phyloP scores from a whole-genome alignment of 2,888 invertebrate genomes.

The Nudaria mundana region DNA sequence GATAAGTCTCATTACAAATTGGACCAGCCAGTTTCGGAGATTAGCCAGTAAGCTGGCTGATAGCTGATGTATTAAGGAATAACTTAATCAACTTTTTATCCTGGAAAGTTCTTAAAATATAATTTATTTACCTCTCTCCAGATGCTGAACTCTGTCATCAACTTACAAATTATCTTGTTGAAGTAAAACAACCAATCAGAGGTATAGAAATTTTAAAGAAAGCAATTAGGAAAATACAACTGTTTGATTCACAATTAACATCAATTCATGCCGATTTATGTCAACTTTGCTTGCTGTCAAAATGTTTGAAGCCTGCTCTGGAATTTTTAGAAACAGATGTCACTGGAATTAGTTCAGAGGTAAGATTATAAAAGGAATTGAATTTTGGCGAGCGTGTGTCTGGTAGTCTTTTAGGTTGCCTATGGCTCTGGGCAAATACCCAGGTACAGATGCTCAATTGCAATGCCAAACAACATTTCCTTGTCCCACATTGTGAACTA shows the following conservation, averaged over 20 bases:
- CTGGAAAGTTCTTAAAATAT: background rate
- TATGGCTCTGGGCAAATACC: no score
- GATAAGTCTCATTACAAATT: no score
- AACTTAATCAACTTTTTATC: no score
- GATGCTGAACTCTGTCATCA: slow-evolving; percentile 95
- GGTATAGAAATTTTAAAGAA: slow-evolving; percentile 91
- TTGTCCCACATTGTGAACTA: no score
- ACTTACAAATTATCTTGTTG: slow-evolving; percentile 89
- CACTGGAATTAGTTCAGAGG: slow-evolving; percentile 94
- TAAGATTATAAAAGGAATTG: slow-evolving; percentile 43
- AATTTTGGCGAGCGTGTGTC: no score
- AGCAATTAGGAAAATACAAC: slow-evolving; percentile 93
- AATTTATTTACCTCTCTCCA: slow-evolving; percentile 51
- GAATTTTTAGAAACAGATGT: slow-evolving; percentile 94
- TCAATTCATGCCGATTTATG: slow-evolving; percentile 97
- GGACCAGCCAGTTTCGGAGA: no score
- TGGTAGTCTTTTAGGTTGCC: no score
- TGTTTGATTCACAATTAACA: slow-evolving; percentile 94
- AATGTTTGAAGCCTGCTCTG: slow-evolving; percentile 95
- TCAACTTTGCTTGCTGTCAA: slow-evolving; percentile 93
- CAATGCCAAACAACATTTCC: no score
- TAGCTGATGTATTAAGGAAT: no score
- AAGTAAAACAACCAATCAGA: slow-evolving; percentile 88
- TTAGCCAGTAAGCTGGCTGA: no score
- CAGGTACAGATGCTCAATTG: no score